Conservation (phyloP, 2,888 invertebrate species). For the Crossocerus cetratus region DNA sequence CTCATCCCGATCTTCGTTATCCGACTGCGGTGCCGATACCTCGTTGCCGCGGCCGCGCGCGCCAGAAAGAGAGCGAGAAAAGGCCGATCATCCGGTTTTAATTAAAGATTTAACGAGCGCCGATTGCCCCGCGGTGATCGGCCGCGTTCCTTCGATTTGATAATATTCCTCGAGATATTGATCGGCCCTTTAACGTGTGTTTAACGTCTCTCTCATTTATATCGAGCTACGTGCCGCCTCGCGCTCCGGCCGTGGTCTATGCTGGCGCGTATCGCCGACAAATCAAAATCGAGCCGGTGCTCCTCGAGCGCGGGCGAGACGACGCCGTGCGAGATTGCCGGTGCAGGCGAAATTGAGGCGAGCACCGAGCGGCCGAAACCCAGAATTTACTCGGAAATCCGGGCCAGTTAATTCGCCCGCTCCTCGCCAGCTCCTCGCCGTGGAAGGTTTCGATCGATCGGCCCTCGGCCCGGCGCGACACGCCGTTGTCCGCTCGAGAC, state of each 20-base stretch:
- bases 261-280: no score
- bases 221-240: not conserved
- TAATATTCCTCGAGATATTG: constrained; percentile 29
- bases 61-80: not conserved
- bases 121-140: constrained; percentile 18
- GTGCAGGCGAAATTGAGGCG: not conserved
- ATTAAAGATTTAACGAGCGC: constrained; percentile 43
- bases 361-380: not conserved
- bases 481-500: constrained; percentile 32
- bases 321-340: no score
- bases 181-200: constrained; percentile 13
- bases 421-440: constrained; percentile 22
- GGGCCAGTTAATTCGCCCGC: constrained; percentile 32
- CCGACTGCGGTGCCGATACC: constrained; percentile 5
- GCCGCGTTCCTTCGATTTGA: constrained; percentile 14
- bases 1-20: constrained; percentile 31
- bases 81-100: constrained; percentile 45
- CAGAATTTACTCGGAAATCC: constrained; percentile 40
- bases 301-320: not conserved
- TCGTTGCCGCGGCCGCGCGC: not conserved
- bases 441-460: constrained; percentile 33
- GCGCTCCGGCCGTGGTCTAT: no score
- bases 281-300: constrained; percentile 6
- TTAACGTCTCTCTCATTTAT: constrained; percentile 17
- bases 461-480: constrained; percentile 19